Evolutionary conservation across 1,140 invertebrate species (phyloP).

Genomic region (Eupristina koningsbergeri): DNA sequence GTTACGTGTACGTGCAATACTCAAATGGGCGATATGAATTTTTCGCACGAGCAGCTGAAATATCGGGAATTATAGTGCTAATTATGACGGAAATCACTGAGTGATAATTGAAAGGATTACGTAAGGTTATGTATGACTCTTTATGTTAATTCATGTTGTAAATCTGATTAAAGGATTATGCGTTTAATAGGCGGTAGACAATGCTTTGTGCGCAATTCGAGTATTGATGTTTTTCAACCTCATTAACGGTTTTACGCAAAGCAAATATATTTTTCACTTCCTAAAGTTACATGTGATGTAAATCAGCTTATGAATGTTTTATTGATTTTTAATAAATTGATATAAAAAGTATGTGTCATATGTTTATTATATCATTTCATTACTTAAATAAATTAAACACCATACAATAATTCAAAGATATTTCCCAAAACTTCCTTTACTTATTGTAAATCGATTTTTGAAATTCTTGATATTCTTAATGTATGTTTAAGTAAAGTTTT

Average conservation of each 20-base stretch:
- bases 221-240: slow-evolving; percentile 1
- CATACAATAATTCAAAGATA: neutral
- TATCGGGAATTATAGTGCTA: neutral
- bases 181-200: neutral
- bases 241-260: neutral
- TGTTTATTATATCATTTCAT: neutral
- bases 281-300: slow-evolving; percentile 8
- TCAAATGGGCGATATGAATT: neutral
- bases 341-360: neutral
- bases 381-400: neutral
- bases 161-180: slow-evolving; percentile 24
- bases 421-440: neutral
- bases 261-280: slow-evolving; percentile 5
- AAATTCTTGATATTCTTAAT: too few species aligned
- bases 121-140: slow-evolving; percentile 42
- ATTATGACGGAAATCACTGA: slow-evolving; percentile 23
- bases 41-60: neutral
- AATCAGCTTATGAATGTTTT: slow-evolving; percentile 2
- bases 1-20: slow-evolving; percentile 24
- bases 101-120: slow-evolving; percentile 42
- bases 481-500: too few species aligned
- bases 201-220: neutral
- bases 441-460: too few species aligned
- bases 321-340: slow-evolving; percentile 44
- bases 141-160: slow-evolving; percentile 31